Evolutionary conservation across 2,113 vertebrate genomes (phyloP).

Genomic region (Corydoras sp.): DNA sequence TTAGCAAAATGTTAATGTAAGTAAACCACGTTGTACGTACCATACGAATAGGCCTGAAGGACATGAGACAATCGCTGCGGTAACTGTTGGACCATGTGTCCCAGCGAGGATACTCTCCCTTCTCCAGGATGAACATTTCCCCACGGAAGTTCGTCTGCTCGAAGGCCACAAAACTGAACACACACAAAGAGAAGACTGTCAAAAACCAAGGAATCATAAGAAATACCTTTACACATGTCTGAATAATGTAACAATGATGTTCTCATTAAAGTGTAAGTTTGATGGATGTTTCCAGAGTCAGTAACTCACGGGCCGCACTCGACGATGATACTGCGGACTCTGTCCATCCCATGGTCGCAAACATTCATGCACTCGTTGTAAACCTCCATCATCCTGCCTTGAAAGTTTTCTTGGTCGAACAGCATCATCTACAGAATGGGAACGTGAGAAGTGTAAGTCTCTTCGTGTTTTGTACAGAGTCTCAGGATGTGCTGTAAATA

Average conservation of each 20-base stretch:
- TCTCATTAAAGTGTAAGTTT: no score
- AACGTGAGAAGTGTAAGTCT: no score
- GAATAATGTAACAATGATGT: not conserved
- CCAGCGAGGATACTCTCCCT: conserved; percentile 94
- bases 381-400: conserved; percentile 84
- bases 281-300: not conserved
- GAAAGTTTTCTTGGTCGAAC: conserved; percentile 96
- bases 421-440: conserved; percentile 68
- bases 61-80: conserved; percentile 88
- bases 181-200: conserved; percentile 36
- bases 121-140: conserved; percentile 96
- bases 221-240: not conserved
- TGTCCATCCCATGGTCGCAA: conserved; percentile 79
- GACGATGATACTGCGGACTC: conserved; percentile 85
- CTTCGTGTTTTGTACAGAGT: no score
- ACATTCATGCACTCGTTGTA: conserved; percentile 83
- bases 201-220: not conserved
- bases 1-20: no score
- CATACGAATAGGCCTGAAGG: conserved; percentile 86
- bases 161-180: conserved; percentile 83
- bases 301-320: conserved; percentile 86
- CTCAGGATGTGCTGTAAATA: conserved; percentile 4
- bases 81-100: conserved; percentile 96
- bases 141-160: conserved; percentile 91
- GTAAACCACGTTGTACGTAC: conserved; percentile 51